Evolutionary conservation across 2,888 invertebrate genomes (phyloP).

Genomic region (Lasioglossum villosulum): DNA sequence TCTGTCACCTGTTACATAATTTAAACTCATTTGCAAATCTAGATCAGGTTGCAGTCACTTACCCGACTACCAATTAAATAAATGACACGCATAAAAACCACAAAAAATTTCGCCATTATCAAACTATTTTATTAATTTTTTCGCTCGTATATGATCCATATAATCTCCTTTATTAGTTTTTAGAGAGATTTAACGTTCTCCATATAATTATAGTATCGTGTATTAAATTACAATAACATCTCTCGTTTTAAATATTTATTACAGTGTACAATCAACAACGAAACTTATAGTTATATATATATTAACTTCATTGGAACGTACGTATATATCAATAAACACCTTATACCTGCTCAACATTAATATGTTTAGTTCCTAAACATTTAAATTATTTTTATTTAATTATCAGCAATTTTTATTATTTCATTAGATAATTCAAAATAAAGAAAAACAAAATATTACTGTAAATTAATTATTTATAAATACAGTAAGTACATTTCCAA

Average conservation of each 20-base stretch:
- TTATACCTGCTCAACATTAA: conserved; percentile 11
- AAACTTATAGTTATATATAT: neutral
- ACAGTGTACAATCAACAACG: neutral
- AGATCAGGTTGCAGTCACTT: neutral
- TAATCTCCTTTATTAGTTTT: no score
- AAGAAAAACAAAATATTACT: neutral
- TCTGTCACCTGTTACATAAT: neutral
- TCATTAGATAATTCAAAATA: neutral
- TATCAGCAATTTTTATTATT: neutral
- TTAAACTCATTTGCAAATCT: neutral
- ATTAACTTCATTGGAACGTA: conserved; percentile 2
- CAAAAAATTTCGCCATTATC: neutral
- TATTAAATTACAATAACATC: neutral
- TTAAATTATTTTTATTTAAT: neutral
- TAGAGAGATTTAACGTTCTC: neutral
- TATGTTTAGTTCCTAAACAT: neutral
- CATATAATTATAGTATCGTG: neutral
- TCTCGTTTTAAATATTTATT: neutral
- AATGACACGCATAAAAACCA: neutral
- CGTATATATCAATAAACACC: neutral
- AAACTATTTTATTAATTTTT: neutral
- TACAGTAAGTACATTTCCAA: neutral
- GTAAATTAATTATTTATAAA: conserved; percentile 6
- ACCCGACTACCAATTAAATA: neutral
- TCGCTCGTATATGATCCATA: neutral